A percentile compares a stretch with the other conserved stretches of the same genome.
Conservation (phyloP, 2,797 vertebrate species). For the Rhinogobio ventralis region DNA sequence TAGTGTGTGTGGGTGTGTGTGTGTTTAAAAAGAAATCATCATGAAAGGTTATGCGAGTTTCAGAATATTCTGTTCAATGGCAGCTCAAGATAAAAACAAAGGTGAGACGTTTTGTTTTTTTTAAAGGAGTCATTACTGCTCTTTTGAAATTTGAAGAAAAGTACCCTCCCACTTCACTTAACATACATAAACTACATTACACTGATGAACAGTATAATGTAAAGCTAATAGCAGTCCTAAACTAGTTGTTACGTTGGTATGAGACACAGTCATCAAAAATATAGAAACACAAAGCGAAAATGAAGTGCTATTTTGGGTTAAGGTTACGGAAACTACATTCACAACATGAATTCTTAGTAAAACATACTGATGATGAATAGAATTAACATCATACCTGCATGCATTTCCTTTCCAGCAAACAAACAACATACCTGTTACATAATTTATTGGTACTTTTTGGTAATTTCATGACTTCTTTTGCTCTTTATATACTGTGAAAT, state of each 20-base stretch:
- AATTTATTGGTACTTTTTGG: not conserved
- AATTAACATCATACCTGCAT: not conserved
- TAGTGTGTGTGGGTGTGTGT: not conserved
- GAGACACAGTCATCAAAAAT: not conserved
- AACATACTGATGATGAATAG: not conserved
- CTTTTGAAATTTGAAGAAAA: not conserved
- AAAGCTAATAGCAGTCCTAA: not conserved
- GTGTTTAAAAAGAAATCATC: conserved; percentile 25
- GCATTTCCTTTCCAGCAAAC: not conserved
- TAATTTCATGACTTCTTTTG: not conserved
- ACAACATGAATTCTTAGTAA: not conserved
- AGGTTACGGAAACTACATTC: not conserved
- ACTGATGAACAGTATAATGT: not conserved
- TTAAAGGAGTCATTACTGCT: not conserved
- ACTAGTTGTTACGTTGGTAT: not conserved
- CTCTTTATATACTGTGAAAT: not conserved
- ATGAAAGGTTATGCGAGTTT: not conserved
- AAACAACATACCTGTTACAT: not conserved
- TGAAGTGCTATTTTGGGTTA: not conserved
- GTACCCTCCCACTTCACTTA: not conserved
- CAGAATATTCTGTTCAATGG: not conserved
- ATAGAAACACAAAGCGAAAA: not conserved
- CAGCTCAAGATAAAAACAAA: not conserved
- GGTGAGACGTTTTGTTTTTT: not conserved
- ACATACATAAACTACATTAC: not conserved